Percentiles rank a stretch among this genome's conserved stretches.
These are phyloP conservation scores for Datnioides undecimradiatus DNA, from an alignment of 2,113 vertebrate species.

Conservation along the genomic window DNA sequence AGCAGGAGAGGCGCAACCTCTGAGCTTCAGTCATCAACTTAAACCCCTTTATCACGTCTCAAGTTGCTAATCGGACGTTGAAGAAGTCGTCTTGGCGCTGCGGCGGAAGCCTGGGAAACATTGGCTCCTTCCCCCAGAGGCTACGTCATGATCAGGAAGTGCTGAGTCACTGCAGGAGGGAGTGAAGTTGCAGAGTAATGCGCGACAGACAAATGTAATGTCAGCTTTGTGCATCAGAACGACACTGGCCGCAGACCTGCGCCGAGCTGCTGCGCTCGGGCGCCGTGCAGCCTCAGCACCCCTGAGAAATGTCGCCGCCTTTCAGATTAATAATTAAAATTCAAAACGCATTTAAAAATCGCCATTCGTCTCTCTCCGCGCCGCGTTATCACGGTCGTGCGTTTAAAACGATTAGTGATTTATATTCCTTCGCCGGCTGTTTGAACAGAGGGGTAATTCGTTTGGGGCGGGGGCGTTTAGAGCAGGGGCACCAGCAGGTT, in stretches of 20 bases:
- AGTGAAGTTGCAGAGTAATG: no score
- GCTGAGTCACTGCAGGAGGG: no score
- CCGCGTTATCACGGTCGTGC: conserved; percentile 1
- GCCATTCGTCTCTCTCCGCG: conserved; percentile 24
- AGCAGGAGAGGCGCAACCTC: no score
- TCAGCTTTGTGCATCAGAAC: background rate
- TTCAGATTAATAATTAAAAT: conserved; percentile 46
- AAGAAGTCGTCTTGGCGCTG: no score
- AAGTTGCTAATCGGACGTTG: no score
- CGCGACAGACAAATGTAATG: no score
- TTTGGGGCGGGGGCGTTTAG: conserved; percentile 23
- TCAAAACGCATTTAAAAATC: conserved; percentile 22
- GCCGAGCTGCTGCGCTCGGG: background rate
- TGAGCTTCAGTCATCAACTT: no score
- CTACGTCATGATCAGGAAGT: no score
- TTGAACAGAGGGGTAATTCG: conserved; percentile 27
- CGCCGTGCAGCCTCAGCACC: background rate
- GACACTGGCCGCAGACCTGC: background rate
- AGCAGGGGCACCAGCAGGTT: conserved; percentile 23
- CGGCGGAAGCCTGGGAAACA: no score
- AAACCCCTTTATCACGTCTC: no score
- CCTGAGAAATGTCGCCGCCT: conserved; percentile 7
- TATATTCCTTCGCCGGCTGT: conserved; percentile 13
- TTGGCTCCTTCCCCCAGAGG: no score
- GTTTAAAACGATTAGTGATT: conserved; percentile 41